These are phyloP conservation scores for Montipora cactus DNA, from an alignment of 64 coral and sea anemone species.

Conservation along the genomic window DNA sequence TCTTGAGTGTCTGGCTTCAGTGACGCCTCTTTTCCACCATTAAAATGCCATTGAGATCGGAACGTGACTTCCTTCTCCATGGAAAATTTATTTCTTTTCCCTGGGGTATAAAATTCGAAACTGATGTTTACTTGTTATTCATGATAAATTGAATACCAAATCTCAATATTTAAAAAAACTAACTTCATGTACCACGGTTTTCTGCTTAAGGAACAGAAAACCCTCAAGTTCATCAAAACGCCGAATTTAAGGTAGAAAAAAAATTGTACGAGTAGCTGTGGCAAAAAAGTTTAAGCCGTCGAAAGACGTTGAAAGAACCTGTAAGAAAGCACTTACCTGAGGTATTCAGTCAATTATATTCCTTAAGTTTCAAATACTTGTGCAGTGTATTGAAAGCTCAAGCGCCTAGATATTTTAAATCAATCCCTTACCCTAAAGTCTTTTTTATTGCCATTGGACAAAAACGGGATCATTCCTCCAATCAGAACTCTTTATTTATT, in stretches of 20 bases:
- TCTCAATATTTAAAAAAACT: not conserved
- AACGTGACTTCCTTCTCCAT: not conserved
- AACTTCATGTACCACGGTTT: not conserved
- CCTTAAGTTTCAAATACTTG: conserved; percentile 21
- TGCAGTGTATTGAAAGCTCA: conserved; percentile 1
- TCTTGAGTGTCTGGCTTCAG: not conserved
- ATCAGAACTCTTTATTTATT: not conserved
- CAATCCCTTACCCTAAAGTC: not conserved
- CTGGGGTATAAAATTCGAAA: not conserved
- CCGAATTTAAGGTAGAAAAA: not conserved
- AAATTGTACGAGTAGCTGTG: too few species aligned
- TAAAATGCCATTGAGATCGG: conserved; percentile 5
- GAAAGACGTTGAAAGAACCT: too few species aligned
- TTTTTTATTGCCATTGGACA: conserved; percentile 13
- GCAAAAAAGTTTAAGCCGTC: too few species aligned
- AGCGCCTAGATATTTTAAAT: not conserved
- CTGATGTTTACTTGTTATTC: not conserved
- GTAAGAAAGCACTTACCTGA: not conserved
- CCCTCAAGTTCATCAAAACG: not conserved
- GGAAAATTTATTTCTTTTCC: not conserved
- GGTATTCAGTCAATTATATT: not conserved
- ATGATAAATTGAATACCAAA: not conserved
- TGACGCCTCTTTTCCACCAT: not conserved
- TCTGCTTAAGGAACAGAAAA: too few species aligned
- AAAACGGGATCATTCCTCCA: not conserved